Base-by-base conservation (phyloP, 1,140 invertebrate species). In the Branchinecta lindahli region DNA sequence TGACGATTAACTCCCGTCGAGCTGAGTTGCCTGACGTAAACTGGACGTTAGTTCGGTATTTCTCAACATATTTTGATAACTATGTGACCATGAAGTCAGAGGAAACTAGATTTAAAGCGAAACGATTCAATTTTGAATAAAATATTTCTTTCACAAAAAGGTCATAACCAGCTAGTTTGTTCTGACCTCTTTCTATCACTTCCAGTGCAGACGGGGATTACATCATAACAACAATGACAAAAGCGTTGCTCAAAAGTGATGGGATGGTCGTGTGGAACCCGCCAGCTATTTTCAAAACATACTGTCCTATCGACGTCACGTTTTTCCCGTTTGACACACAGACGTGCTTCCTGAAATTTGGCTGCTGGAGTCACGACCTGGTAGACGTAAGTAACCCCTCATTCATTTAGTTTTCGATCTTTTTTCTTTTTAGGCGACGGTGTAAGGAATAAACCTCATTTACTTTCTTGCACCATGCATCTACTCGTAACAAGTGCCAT, bases 311-410 rank as follows among this genome's bases (percentile, higher is more conserved):
- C 70, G 93, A 97, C 78, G 93, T 98, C 0, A 84, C 90, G 66
- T 85, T 95, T 78, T 98, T 98, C 80, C 94, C 94, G 0, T 98
- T 96, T 77, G 95, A 97, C 81, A 89, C 96, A 75, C 96, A 98
- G 79, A 92, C 89, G 0, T 96, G 92, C 79, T 92, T 93, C 79
- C 90, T 96, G 87, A 95, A 94, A 74, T 96, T 96, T 76, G 96
- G 95, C 7, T 96, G 93, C 0, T 99, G 96, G 96, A 96, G 93
- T 3, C 98, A 98, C 78, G 94, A 98, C 76, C 33, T 33, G 33
- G 33, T 33, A 33, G 33, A 33, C 33, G 33, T 33, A 33, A 33
- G 33, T n/a, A 15, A n/a, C 8, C 45, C 18, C 0, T 52, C 15
- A 6, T 46, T 69, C 15, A 46, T 15, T 9, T 45, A 68, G 15